Conservation (phyloP, 2,888 invertebrate genomes). For the Hyalella azteca region DNA sequence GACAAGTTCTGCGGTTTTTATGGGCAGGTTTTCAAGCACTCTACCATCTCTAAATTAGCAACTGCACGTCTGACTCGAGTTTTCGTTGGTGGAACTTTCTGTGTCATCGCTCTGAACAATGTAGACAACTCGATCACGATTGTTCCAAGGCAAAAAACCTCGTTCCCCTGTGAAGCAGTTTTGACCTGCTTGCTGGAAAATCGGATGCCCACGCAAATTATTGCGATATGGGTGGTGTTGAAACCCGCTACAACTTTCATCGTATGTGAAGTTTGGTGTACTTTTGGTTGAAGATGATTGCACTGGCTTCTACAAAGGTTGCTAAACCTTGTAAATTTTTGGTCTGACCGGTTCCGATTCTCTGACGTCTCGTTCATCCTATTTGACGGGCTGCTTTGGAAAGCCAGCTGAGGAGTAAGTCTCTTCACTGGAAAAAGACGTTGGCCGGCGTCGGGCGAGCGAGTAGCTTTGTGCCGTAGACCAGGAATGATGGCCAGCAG, state of each 20-base stretch:
- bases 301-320: neutral
- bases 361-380: too few species aligned
- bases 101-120: neutral
- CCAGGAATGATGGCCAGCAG: neutral
- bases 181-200: neutral
- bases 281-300: neutral
- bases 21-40: neutral
- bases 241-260: neutral
- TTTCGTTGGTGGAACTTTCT: neutral
- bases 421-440: constrained; percentile 9
- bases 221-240: too few species aligned
- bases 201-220: neutral
- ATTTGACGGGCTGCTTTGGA: too few species aligned
- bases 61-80: too few species aligned
- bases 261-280: neutral
- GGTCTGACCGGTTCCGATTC: neutral
- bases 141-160: neutral
- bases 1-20: neutral
- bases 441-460: neutral
- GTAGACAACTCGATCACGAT: neutral
- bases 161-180: neutral
- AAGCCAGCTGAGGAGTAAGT: neutral
- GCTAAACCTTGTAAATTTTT: neutral
- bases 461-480: neutral
- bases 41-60: neutral